Conservation (phyloP, 2,888 invertebrate genomes). For the Flexamia atlantica region DNA sequence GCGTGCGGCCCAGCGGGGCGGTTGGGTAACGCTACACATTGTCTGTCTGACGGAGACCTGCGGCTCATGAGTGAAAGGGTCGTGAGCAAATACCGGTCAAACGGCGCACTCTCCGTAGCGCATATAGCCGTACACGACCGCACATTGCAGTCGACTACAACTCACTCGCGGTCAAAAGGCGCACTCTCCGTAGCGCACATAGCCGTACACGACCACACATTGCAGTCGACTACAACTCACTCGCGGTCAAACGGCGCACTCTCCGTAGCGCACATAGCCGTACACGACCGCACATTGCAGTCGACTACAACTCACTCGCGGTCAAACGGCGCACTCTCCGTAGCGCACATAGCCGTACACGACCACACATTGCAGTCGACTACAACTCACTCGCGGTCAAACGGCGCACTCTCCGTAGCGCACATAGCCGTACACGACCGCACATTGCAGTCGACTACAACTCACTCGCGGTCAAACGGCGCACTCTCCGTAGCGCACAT, state of each 20-base stretch:
- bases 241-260: slow-evolving; percentile 4
- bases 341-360: not conserved
- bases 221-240: too few species aligned
- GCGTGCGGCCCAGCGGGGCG: not conserved
- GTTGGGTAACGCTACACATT: slow-evolving; percentile 7
- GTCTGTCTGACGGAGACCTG: slow-evolving; percentile 4
- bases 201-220: not conserved
- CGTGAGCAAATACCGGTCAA: slow-evolving; percentile 24
- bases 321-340: not conserved
- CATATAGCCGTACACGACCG: not conserved
- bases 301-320: too few species aligned
- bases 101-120: not conserved
- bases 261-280: not conserved
- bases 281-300: not conserved
- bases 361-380: too few species aligned
- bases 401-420: too few species aligned
- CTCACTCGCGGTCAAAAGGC: slow-evolving; percentile 14
- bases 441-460: too few species aligned
- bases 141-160: too few species aligned
- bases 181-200: not conserved
- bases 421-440: too few species aligned
- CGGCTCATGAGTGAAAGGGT: slow-evolving; percentile 22
- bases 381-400: too few species aligned
- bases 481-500: too few species aligned
- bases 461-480: too few species aligned